Percentiles rank a stretch among this genome's conserved stretches.
phyloP scores from a whole-genome alignment of 2,797 vertebrate genomes.

The Melanotaenia maccullochi region DNA sequence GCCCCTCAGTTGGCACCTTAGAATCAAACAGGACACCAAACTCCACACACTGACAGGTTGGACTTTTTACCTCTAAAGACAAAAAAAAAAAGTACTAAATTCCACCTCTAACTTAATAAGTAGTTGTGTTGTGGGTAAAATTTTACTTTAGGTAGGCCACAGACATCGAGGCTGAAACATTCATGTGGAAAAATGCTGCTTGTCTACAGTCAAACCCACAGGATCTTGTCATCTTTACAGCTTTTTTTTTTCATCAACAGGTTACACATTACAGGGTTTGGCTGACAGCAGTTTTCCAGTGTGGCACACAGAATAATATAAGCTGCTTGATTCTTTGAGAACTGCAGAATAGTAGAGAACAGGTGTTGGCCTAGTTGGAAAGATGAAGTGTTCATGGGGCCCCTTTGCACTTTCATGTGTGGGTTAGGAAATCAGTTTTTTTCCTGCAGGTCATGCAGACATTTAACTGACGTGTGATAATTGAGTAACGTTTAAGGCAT shows the following conservation, averaged over 20 bases:
- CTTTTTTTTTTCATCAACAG: constrained; percentile 20
- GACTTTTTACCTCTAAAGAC: constrained; percentile 31
- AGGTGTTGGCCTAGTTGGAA: constrained; percentile 73
- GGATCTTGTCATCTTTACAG: constrained; percentile 51
- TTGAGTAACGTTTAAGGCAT: not conserved
- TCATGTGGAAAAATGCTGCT: constrained; percentile 59
- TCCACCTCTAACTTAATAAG: constrained; percentile 31
- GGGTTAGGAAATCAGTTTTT: constrained; percentile 37
- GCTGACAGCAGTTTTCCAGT: constrained; percentile 71
- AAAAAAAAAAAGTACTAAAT: constrained; percentile 27
- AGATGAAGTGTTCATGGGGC: constrained; percentile 2
- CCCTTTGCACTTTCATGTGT: constrained; percentile 39
- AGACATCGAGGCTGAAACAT: constrained; percentile 33
- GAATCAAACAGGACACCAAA: constrained; percentile 53
- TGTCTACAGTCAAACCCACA: constrained; percentile 28
- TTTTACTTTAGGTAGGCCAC: constrained; percentile 32
- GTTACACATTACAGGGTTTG: constrained; percentile 27
- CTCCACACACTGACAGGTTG: constrained; percentile 66
- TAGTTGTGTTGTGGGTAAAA: constrained; percentile 28
- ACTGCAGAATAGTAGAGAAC: constrained; percentile 62
- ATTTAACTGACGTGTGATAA: constrained; percentile 18
- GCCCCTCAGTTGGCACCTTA: constrained; percentile 57
- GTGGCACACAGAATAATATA: constrained; percentile 48
- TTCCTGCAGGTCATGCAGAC: constrained; percentile 26
- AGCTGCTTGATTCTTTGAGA: constrained; percentile 52